phyloP scores from a whole-genome alignment of 1,140 invertebrate species.

The Hirudo medicinalis region DNA sequence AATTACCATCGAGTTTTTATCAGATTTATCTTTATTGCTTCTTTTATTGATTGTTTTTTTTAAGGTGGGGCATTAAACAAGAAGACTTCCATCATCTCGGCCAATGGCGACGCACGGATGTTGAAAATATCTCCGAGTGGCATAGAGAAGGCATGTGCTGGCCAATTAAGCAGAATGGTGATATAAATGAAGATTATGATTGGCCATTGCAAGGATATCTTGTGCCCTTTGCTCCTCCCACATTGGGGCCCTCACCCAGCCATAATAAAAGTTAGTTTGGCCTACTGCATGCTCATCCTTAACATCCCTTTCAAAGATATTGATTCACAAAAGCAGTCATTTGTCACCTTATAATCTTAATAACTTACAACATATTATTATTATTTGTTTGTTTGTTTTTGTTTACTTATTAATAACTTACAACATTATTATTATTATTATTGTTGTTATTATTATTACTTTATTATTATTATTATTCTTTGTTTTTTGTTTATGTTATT shows the following conservation, averaged over 20 bases:
- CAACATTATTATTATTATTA: no score
- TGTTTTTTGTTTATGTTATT: no score
- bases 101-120: slow-evolving; percentile 39
- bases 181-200: slow-evolving; percentile 37
- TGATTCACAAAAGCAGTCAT: no score
- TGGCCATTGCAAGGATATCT: slow-evolving; percentile 42
- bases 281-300: neutral
- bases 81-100: slow-evolving; percentile 38
- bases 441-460: slow-evolving; percentile 8
- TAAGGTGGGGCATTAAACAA: slow-evolving; percentile 39
- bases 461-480: slow-evolving; percentile 3
- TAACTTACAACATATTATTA: neutral
- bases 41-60: no score
- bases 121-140: slow-evolving; percentile 34
- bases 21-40: no score
- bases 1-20: no score
- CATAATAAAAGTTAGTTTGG: no score
- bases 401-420: no score
- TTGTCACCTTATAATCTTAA: no score
- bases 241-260: no score
- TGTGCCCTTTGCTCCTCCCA: slow-evolving; percentile 35
- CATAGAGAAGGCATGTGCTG: slow-evolving; percentile 39
- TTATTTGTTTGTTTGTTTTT: neutral
- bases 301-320: no score
- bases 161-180: slow-evolving; percentile 36